Base-by-base conservation (phyloP, 1,140 invertebrate genomes). In the Acarapis woodi region DNA sequence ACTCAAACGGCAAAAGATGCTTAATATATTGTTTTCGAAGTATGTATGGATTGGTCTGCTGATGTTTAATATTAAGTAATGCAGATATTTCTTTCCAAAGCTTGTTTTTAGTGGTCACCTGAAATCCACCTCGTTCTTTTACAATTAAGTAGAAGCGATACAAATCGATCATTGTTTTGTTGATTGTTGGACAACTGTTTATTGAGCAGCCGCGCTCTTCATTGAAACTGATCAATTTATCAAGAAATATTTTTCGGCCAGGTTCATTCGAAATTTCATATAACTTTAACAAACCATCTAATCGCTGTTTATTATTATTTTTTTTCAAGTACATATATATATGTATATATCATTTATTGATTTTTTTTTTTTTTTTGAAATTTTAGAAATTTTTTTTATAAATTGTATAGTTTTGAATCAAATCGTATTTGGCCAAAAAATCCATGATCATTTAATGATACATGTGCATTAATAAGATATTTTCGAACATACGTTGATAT, bases 11-110 rank as follows among this genome's bases (percentile, higher is more conserved):
- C 51, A 96, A 60, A 47, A 96, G 59, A 59, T 88, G 87, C 59
- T 90, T 93, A 38, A 82, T 88, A 56, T 96, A 94, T 57, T 94
- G 87, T 59, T 93, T 94, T 25, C 85, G 65, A 31, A 94, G 60
- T 16, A 83, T 94, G 52, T 93, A 94, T 2, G 87, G 85, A 30
- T 83, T 85, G 53, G 80, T 90, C 41, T 83, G 88, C 29, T 82
- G 90, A n/a, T 80, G 78, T 14, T 16, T 25, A 24, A 18, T 22
- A 35, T 35, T 35, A 37, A 93, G 60, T 35, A 76, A 59, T 26
- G 75, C 76, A 32, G 85, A 83, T 47, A 94, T 83, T 57, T 94
- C 87, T 54, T 93, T 90, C 88, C 88, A 96, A 39, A 79, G 79
- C 58, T 96, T 96, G 52, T 79, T 78, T 61, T 88, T 90, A 23